Evolutionary conservation across 1,140 invertebrate species (phyloP), one percentile per base, ranked within the genome.

Genomic region (Drosophila mauritiana): DNA sequence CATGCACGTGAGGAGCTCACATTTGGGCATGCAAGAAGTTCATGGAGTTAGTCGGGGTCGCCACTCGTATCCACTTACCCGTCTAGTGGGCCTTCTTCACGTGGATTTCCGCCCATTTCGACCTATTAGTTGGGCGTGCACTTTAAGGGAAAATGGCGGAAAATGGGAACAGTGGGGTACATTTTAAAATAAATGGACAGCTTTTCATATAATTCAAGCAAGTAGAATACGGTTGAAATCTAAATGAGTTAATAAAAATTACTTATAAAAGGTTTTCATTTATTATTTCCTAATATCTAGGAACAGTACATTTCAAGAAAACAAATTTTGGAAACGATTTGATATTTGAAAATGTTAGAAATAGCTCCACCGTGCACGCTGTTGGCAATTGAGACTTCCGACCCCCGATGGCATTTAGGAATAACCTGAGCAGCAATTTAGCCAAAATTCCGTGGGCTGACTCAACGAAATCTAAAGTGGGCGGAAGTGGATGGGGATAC

Each of bases 381-480:
- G 25, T 1, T 11, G 25, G 59, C 53, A 68, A 70, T 88, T 85
- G 65, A 53, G 65, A 79, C 70, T 85, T 67, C 55, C 65, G 67
- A 79, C 67, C 48, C 12, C 25, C 42, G 55, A 74, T 55, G 69
- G 45, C 45, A 34, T 11, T 45, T 34, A 46, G 78, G 65, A 72
- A 61, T 59, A 84, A 70, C 80, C 64, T 78, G 80, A 68, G 39
- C 55, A 74, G 52, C 45, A 37, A 55, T 43, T 43, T n/a, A 31
- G 27, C 13, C 10, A 10, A 55, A 36, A 49, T 25, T 39, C 15
- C 48, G 59, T 31, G 46, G 43, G 82, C 73, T 74, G 82, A 67
- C 69, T 81, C 82, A 51, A 86, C 82, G 31, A 69, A 81, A 81
- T 78, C 56, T 34, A 56, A 73, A 75, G 72, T 73, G 54, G 72